Evolutionary conservation across 2,797 vertebrate genomes (phyloP).

Genomic region (Spondyliosoma cantharus): DNA sequence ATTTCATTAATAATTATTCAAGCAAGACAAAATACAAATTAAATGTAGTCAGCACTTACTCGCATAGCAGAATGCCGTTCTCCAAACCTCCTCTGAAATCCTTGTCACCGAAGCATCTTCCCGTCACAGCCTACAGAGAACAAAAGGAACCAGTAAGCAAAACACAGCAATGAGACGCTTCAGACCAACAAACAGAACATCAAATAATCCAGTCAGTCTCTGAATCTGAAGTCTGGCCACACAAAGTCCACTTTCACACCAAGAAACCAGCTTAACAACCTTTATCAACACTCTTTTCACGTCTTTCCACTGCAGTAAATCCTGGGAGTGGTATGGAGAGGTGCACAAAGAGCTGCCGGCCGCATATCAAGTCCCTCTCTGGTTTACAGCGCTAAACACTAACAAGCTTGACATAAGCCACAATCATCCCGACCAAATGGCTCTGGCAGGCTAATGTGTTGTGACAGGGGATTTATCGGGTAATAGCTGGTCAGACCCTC

Average conservation of each 20-base stretch:
- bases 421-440: constrained; percentile 75
- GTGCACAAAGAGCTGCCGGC: constrained; percentile 44
- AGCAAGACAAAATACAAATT: no score
- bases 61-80: constrained; percentile 97
- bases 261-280: constrained; percentile 36
- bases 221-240: constrained; percentile 22
- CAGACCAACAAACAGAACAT: not conserved
- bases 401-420: constrained; percentile 82
- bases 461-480: constrained; percentile 79
- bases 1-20: not conserved
- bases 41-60: constrained; percentile 87
- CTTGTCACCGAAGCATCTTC: constrained; percentile 93
- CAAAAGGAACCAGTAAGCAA: constrained; percentile 21
- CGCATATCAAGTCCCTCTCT: constrained; percentile 59
- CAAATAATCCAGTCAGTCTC: not conserved
- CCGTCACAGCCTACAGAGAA: constrained; percentile 90
- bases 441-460: constrained; percentile 73
- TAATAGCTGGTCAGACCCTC: constrained; percentile 58
- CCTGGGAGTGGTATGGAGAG: constrained; percentile 17
- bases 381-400: constrained; percentile 72
- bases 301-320: constrained; percentile 38
- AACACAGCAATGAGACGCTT: not conserved
- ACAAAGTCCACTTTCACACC: constrained; percentile 11
- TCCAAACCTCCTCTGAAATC: constrained; percentile 93
- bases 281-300: constrained; percentile 37